phyloP scores from a whole-genome alignment of 2,888 invertebrate species.

The Cheilosia grossa region DNA sequence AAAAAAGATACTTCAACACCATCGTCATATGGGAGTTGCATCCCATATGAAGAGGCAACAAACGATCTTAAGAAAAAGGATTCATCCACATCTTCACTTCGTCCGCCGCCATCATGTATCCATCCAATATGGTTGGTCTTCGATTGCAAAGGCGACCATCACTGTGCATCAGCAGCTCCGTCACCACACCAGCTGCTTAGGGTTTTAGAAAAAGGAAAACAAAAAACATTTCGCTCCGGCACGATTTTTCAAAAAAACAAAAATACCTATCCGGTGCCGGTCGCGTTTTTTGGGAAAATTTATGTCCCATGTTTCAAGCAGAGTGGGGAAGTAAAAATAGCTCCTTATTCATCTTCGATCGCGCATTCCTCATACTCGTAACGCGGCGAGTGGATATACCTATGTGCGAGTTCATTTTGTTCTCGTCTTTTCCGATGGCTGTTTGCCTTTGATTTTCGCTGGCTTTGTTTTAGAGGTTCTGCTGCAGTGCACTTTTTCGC shows the following conservation, averaged over 20 bases:
- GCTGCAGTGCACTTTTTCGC: slow-evolving; percentile 69
- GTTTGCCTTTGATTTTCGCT: slow-evolving; percentile 65
- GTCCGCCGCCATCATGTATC: slow-evolving; percentile 37
- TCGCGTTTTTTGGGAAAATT: slow-evolving; percentile 53
- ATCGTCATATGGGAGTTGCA: background rate
- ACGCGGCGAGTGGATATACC: slow-evolving; percentile 8
- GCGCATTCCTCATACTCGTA: slow-evolving; percentile 58
- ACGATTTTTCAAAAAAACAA: slow-evolving; percentile 48
- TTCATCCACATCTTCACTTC: slow-evolving; percentile 11
- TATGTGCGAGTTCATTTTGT: slow-evolving; percentile 56
- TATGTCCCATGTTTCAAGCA: slow-evolving; percentile 70
- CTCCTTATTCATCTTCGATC: slow-evolving; percentile 82
- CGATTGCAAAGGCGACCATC: slow-evolving; percentile 40
- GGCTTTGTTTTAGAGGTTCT: slow-evolving; percentile 67
- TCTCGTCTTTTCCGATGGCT: slow-evolving; percentile 20
- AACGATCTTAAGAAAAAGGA: slow-evolving; percentile 16
- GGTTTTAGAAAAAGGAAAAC: slow-evolving; percentile 28
- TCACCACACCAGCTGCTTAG: slow-evolving; percentile 50
- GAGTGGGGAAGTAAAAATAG: slow-evolving; percentile 80
- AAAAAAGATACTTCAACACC: slow-evolving; percentile 1
- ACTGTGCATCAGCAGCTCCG: background rate
- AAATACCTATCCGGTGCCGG: slow-evolving; percentile 21
- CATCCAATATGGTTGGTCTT: slow-evolving; percentile 34
- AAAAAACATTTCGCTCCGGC: slow-evolving; percentile 51
- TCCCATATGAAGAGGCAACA: background rate